Conservation (phyloP, 2,113 vertebrate species). For the Dinomys branickii region DNA sequence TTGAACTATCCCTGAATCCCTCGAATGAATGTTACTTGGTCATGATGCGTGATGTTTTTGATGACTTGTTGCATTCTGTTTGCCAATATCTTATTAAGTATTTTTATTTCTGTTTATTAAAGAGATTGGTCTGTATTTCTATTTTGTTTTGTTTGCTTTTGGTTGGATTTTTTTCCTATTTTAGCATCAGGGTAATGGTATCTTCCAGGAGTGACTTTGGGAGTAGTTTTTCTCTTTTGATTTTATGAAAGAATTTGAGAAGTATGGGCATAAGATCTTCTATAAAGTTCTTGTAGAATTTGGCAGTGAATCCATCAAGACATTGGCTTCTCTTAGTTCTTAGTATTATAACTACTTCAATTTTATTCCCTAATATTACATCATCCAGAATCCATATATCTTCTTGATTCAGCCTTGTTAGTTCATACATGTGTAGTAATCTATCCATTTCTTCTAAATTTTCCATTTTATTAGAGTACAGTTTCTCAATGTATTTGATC, state of each 20-base stretch:
- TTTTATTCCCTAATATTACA: background rate
- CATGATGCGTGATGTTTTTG: background rate
- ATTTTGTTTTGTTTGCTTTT: background rate
- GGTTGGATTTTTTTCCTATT: background rate
- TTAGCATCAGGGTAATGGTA: background rate
- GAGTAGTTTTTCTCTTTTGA: background rate
- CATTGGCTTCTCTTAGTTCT: background rate
- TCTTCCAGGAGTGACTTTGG: background rate
- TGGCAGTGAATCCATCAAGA: background rate
- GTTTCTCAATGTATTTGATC: background rate
- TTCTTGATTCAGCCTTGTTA: background rate
- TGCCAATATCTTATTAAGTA: background rate
- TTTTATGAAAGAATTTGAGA: background rate
- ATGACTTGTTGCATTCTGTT: background rate
- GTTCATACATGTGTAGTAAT: background rate
- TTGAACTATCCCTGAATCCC: background rate
- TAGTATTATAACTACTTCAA: background rate
- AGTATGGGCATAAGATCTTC: background rate
- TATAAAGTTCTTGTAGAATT: background rate
- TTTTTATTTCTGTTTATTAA: background rate
- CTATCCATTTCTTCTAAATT: background rate
- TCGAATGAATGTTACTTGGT: background rate
- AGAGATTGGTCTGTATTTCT: background rate
- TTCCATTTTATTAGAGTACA: background rate
- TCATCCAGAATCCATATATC: background rate